These are phyloP conservation scores for Aplysia californica DNA, from an alignment of 1,140 invertebrate species.

Conservation along the genomic window DNA sequence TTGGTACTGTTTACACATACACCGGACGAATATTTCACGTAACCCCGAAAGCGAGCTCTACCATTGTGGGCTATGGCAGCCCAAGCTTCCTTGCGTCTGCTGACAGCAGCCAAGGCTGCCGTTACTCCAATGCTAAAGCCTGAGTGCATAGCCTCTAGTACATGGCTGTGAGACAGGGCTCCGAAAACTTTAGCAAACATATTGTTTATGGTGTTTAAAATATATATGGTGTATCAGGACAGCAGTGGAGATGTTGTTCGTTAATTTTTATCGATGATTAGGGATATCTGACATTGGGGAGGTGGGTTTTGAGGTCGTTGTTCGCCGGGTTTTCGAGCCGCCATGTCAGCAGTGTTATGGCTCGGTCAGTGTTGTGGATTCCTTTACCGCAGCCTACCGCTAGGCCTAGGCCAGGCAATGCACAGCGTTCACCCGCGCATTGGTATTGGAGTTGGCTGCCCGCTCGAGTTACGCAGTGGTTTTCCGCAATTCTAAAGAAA, in stretches of 20 bases:
- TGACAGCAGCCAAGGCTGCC: background rate
- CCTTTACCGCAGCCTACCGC: too few relatives aligned
- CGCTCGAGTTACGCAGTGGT: too few relatives aligned
- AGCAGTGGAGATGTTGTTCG: slow-evolving; percentile 43
- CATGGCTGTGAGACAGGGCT: background rate
- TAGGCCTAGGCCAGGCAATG: too few relatives aligned
- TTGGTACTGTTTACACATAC: background rate
- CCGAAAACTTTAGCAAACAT: slow-evolving; percentile 26
- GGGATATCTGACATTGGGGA: slow-evolving; percentile 54
- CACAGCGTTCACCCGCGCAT: too few relatives aligned
- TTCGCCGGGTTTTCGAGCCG: slow-evolving; percentile 39
- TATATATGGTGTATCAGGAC: slow-evolving; percentile 10
- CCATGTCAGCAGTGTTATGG: background rate
- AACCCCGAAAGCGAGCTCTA: background rate
- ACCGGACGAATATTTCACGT: background rate
- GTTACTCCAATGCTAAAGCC: slow-evolving; percentile 14
- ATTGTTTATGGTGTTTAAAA: background rate
- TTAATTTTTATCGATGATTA: slow-evolving; percentile 56
- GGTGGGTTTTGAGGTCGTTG: slow-evolving; percentile 57
- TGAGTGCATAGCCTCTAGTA: background rate
- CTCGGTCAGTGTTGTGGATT: background rate
- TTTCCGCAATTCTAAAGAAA: too few relatives aligned
- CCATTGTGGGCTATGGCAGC: background rate
- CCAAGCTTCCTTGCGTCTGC: slow-evolving; percentile 30
- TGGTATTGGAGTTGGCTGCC: too few relatives aligned